Evolutionary conservation across 2,113 vertebrate species (phyloP).

Genomic region (Agelaius tricolor): DNA sequence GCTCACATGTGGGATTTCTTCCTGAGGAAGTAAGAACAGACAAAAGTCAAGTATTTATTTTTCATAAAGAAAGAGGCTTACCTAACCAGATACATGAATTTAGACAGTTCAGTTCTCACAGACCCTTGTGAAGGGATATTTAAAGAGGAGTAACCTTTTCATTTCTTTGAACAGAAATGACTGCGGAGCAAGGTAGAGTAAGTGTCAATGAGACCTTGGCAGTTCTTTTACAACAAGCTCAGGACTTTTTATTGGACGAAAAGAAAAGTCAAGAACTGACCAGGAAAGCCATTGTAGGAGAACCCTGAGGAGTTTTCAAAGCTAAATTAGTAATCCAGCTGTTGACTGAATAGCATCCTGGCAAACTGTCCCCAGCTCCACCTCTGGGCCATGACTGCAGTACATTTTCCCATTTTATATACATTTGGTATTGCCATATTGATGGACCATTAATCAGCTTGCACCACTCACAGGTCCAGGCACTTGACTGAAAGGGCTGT

Average conservation of each 20-base stretch:
- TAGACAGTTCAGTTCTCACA: slow-evolving; percentile 37
- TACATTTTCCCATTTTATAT: background rate
- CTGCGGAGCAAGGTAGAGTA: background rate
- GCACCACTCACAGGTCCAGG: background rate
- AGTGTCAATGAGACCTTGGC: background rate
- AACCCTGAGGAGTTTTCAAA: background rate
- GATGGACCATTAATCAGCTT: background rate
- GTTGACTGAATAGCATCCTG: background rate
- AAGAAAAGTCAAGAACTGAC: background rate
- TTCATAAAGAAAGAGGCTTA: slow-evolving; percentile 1
- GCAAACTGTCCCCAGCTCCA: background rate
- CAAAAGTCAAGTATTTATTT: slow-evolving; percentile 14
- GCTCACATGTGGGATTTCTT: background rate
- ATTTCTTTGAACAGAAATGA: slow-evolving; percentile 10
- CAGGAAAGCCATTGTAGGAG: background rate
- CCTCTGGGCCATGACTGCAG: background rate
- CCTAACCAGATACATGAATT: slow-evolving; percentile 26
- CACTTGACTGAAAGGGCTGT: background rate
- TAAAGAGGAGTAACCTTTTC: slow-evolving; percentile 21
- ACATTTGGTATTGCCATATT: background rate
- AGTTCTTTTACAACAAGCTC: background rate
- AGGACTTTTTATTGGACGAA: background rate
- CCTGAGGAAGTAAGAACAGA: slow-evolving; percentile 3
- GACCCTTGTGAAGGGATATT: slow-evolving; percentile 4
- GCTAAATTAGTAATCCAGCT: background rate